phyloP scores from a whole-genome alignment of 2,797 vertebrate species.

The Chromis chromis region DNA sequence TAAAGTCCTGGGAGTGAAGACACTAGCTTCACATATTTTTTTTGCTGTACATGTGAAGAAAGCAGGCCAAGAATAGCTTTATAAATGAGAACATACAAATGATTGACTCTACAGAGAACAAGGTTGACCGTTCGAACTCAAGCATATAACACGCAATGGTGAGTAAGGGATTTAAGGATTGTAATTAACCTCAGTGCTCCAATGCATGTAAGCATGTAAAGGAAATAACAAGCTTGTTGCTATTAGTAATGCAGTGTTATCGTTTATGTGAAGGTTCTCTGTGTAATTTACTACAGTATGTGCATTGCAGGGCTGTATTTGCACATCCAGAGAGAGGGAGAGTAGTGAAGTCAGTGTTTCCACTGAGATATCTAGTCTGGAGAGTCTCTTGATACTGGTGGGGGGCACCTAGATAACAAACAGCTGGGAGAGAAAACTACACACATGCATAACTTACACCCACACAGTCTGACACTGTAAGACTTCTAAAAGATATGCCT shows the following conservation, averaged over 20 bases:
- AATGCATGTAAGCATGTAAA: too few relatives aligned
- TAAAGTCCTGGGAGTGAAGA: too few relatives aligned
- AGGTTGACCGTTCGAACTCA: too few relatives aligned
- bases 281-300: slow-evolving; percentile 21
- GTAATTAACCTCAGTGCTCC: too few relatives aligned
- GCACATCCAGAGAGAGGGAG: slow-evolving; percentile 20
- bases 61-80: too few relatives aligned
- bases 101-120: too few relatives aligned
- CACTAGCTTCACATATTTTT: too few relatives aligned
- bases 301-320: neutral
- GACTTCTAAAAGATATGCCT: slow-evolving; percentile 37
- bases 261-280: slow-evolving; percentile 4
- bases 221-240: slow-evolving; percentile 12
- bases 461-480: slow-evolving; percentile 41
- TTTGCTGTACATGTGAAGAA: too few relatives aligned
- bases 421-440: slow-evolving; percentile 54
- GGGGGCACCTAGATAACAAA: slow-evolving; percentile 67
- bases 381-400: slow-evolving; percentile 62
- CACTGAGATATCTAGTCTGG: slow-evolving; percentile 52
- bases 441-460: slow-evolving; percentile 9
- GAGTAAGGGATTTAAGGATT: neutral
- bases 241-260: slow-evolving; percentile 6
- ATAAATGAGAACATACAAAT: too few relatives aligned
- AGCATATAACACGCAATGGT: too few relatives aligned
- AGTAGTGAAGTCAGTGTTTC: slow-evolving; percentile 61